Percentiles rank a stretch among this genome's conserved stretches.
Evolutionary conservation across 2,888 invertebrate genomes (phyloP).

Genomic region (Chrysomela aeneicollis): DNA sequence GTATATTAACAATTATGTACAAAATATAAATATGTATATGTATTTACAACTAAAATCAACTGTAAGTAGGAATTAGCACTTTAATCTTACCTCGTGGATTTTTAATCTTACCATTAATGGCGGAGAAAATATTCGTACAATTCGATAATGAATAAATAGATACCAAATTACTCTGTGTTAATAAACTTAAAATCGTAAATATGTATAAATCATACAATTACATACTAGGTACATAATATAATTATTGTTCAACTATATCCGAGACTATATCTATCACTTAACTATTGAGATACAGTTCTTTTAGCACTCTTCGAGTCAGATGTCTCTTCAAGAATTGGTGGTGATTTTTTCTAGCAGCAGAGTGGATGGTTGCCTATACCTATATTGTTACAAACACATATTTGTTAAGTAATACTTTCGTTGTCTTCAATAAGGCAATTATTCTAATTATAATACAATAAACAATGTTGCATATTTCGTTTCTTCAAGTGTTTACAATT

Average conservation of each 20-base stretch:
- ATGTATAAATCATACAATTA: conserved; percentile 1
- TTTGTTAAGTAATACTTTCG: conserved; percentile 43
- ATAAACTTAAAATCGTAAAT: not conserved
- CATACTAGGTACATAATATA: not conserved
- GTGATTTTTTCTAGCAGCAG: conserved; percentile 36
- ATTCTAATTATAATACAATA: not conserved
- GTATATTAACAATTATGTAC: conserved; percentile 22
- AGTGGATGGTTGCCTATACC: conserved; percentile 48
- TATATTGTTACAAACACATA: conserved; percentile 52
- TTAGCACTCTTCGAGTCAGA: conserved; percentile 19
- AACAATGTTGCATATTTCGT: not conserved
- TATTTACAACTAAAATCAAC: conserved; percentile 17
- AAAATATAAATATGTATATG: conserved; percentile 10
- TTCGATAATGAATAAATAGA: not conserved
- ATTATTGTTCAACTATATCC: not conserved
- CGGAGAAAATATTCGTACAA: not conserved
- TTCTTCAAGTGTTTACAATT: not conserved
- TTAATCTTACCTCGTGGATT: not conserved
- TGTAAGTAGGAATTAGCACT: conserved; percentile 11
- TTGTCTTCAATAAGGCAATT: not conserved
- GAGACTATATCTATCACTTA: not conserved
- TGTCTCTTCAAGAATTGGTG: conserved; percentile 24
- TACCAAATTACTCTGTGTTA: not conserved
- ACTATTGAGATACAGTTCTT: conserved; percentile 6
- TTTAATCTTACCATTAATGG: not conserved